Percentiles rank a stretch among this genome's conserved stretches.
Conservation (phyloP, 2,113 vertebrate species). For the Casuarius casuarius region DNA sequence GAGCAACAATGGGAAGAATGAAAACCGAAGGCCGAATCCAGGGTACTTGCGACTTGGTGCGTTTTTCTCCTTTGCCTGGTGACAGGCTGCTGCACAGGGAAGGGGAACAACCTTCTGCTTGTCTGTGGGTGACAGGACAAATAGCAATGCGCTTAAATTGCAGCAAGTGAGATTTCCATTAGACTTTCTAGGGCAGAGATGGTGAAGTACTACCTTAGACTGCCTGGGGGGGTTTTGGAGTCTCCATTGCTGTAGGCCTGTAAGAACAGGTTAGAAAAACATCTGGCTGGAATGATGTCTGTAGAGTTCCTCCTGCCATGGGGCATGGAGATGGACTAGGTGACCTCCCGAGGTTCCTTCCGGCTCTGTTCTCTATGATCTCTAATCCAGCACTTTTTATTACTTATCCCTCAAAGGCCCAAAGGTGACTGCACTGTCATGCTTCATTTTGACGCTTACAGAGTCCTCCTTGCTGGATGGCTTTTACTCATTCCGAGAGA, state of each 20-base stretch:
- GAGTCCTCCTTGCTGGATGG: background rate
- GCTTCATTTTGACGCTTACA: slow-evolving; percentile 18
- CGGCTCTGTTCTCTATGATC: slow-evolving; percentile 13
- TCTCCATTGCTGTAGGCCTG: background rate
- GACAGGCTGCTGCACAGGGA: background rate
- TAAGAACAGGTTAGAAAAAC: slow-evolving; percentile 20
- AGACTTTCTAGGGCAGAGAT: background rate
- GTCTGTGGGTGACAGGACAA: background rate
- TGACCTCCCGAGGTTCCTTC: slow-evolving; percentile 10
- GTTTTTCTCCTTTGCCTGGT: background rate
- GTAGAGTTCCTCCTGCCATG: slow-evolving; percentile 3
- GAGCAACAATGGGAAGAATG: background rate
- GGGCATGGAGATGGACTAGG: background rate
- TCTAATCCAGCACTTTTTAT: slow-evolving; percentile 5
- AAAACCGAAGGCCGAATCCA: fast-evolving
- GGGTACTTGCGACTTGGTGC: background rate
- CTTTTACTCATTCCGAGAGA: slow-evolving; percentile 12
- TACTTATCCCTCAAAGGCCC: background rate
- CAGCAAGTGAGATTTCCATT: background rate
- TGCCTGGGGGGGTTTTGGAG: background rate
- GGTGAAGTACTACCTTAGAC: background rate
- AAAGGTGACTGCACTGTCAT: slow-evolving; percentile 22
- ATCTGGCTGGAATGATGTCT: background rate
- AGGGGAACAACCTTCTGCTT: background rate
- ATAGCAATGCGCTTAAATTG: background rate